phyloP scores from a whole-genome alignment of 2,113 vertebrate species.

The Seriola quinqueradiata region DNA sequence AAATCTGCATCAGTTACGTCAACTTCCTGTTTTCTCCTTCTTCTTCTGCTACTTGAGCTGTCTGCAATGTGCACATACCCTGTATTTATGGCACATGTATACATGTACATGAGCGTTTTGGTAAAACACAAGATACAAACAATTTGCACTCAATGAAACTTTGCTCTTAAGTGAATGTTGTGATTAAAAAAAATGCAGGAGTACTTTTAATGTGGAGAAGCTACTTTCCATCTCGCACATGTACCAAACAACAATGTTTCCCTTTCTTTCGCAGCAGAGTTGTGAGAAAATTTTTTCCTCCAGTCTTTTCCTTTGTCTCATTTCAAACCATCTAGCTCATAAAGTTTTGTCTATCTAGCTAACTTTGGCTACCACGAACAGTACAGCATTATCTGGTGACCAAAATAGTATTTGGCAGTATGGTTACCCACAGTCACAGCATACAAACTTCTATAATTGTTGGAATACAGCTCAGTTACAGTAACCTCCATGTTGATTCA shows the following conservation, averaged over 20 bases:
- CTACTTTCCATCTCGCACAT: neutral
- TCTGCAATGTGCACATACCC: neutral
- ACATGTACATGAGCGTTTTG: neutral
- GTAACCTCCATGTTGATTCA: constrained; percentile 46
- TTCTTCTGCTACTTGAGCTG: neutral
- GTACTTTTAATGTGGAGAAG: neutral
- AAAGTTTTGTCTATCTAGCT: constrained; percentile 21
- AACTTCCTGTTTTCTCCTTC: neutral
- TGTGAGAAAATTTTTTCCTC: neutral
- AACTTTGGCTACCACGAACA: constrained; percentile 16
- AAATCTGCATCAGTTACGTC: neutral
- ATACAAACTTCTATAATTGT: constrained; percentile 38
- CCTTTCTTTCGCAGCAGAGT: neutral
- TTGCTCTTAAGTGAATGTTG: neutral
- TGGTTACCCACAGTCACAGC: constrained; percentile 16
- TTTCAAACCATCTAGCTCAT: constrained; percentile 4
- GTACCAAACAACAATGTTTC: neutral
- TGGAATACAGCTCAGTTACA: constrained; percentile 35
- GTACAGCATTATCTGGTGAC: constrained; percentile 18
- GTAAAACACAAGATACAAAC: neutral
- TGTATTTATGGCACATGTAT: neutral
- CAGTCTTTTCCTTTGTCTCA: constrained; percentile 11
- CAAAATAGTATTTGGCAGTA: constrained; percentile 26
- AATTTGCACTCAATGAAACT: neutral
- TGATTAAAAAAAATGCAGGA: neutral